phyloP scores from a whole-genome alignment of 92 coral and sea anemone genomes.

The Phenganax marumi region DNA sequence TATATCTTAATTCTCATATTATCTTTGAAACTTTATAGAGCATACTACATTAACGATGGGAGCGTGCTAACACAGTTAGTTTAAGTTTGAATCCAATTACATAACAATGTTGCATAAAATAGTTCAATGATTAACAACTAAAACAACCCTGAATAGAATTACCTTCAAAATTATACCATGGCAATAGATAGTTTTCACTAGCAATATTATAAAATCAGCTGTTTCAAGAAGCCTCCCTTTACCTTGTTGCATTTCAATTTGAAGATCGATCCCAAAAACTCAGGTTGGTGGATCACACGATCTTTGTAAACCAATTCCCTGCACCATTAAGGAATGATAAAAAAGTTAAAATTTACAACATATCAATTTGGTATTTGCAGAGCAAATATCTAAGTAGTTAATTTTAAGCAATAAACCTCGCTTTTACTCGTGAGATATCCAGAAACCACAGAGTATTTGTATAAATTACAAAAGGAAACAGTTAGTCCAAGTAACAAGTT shows the following conservation, averaged over 20 bases:
- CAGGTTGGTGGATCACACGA: constrained; percentile 49
- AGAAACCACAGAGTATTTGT: too few species aligned
- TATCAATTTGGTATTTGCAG: too few species aligned
- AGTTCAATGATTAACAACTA: too few species aligned
- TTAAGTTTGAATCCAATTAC: too few species aligned
- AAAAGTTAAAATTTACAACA: too few species aligned
- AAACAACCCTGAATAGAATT: too few species aligned
- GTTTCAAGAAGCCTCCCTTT: constrained; percentile 7
- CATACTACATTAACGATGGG: not conserved
- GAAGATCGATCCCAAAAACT: constrained; percentile 47
- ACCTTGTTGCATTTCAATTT: constrained; percentile 29
- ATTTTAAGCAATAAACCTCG: too few species aligned
- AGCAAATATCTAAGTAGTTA: too few species aligned
- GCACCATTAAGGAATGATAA: not conserved
- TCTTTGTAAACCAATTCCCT: constrained; percentile 49
- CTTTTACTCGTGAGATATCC: too few species aligned
- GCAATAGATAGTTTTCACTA: constrained; percentile 35
- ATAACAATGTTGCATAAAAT: too few species aligned
- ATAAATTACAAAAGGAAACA: too few species aligned
- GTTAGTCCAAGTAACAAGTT: too few species aligned
- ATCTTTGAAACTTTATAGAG: not conserved
- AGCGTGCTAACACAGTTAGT: not conserved
- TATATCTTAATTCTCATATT: not conserved
- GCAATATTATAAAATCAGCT: constrained; percentile 20
- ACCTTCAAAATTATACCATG: not conserved